A percentile compares a stretch with the other conserved stretches of the same genome.
Conservation (phyloP, 2,113 vertebrate species). For the Natator depressus region DNA sequence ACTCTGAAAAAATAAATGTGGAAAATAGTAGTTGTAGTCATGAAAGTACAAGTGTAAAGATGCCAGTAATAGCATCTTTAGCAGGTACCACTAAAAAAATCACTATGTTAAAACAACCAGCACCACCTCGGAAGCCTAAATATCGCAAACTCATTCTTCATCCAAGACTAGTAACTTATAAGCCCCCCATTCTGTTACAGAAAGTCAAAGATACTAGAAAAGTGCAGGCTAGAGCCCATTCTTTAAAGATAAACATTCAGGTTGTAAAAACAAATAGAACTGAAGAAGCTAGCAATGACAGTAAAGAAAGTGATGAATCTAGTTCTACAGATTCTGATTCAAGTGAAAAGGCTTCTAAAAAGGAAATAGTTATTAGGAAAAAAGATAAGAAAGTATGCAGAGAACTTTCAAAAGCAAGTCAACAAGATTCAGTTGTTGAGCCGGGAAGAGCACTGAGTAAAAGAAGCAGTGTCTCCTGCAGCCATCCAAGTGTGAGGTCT, state of each 20-base stretch:
- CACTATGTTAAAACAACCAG: conserved; percentile 46
- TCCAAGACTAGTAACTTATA: not conserved
- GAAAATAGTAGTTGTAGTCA: not conserved
- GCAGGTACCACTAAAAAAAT: conserved; percentile 70
- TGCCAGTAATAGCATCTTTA: conserved; percentile 68
- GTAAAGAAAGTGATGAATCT: not conserved
- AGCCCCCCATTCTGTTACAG: not conserved
- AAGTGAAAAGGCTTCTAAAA: not conserved
- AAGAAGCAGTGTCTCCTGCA: conserved; percentile 1
- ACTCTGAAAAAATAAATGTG: not conserved
- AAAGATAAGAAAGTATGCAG: not conserved
- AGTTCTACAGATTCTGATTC: not conserved
- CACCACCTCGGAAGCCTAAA: conserved; percentile 23
- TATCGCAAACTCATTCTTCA: not conserved
- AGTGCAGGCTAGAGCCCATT: not conserved
- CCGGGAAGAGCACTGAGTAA: conserved; percentile 2
- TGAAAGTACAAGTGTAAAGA: not conserved
- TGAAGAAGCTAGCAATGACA: not conserved
- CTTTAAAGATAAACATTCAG: not conserved
- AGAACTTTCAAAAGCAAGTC: conserved; percentile 13
- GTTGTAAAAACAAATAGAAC: not conserved
- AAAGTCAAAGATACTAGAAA: not conserved
- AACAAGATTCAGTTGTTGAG: conserved; percentile 11
- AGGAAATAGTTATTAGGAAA: not conserved
- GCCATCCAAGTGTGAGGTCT: conserved; percentile 70